Evolutionary conservation across 2,888 invertebrate genomes (phyloP).

Genomic region (Anorthoa munda): DNA sequence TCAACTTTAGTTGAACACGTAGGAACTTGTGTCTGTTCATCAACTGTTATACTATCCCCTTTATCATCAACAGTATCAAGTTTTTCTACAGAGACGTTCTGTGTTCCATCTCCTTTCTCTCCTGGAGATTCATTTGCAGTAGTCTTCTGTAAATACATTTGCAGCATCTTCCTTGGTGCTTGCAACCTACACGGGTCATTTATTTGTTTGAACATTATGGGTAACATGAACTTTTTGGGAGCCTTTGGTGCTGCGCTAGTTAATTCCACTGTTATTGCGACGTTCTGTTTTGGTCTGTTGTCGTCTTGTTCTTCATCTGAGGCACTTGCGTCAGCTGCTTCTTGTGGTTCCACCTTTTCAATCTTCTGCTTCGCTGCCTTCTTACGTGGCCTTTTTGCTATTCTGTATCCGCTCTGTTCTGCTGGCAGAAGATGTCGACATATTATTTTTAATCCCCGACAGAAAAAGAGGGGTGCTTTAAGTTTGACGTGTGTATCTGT

Average conservation of each 20-base stretch:
- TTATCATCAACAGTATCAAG: constrained; percentile 27
- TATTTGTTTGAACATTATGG: constrained; percentile 72
- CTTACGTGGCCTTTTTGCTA: constrained; percentile 21
- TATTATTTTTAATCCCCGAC: not conserved
- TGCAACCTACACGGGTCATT: constrained; percentile 44
- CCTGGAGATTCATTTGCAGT: not conserved
- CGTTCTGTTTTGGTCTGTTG: constrained; percentile 21
- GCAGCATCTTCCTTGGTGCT: constrained; percentile 69
- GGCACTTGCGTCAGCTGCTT: constrained; percentile 1
- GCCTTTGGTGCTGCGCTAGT: constrained; percentile 53
- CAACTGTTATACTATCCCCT: not conserved
- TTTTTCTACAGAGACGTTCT: constrained; percentile 15
- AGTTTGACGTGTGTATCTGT: no score
- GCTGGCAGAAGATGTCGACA: not conserved
- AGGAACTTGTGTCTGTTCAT: constrained; percentile 2
- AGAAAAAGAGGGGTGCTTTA: not conserved
- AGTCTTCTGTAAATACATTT: constrained; percentile 68
- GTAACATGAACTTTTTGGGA: constrained; percentile 77
- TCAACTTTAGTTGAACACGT: not conserved
- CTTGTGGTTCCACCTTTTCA: constrained; percentile 30
- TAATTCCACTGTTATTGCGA: constrained; percentile 64
- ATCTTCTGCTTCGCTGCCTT: constrained; percentile 25
- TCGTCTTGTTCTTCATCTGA: constrained; percentile 49
- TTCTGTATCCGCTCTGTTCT: constrained; percentile 44
- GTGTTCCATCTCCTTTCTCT: constrained; percentile 29